A percentile compares a stretch with the other conserved stretches of the same genome.
phyloP scores from a whole-genome alignment of 2,797 vertebrate genomes.

The Eremophila alpestris region DNA sequence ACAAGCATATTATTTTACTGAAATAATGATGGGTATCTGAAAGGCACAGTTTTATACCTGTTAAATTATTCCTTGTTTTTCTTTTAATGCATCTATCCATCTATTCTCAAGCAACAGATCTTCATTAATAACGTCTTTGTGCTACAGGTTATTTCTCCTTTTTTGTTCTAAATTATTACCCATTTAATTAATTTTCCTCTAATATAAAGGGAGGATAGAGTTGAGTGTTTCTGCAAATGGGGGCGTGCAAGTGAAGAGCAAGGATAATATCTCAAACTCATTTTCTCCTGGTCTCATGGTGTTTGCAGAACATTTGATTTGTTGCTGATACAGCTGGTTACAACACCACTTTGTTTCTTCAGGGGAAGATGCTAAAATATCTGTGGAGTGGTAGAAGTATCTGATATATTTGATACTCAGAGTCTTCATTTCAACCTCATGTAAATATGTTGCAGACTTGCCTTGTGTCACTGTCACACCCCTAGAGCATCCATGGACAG shows the following conservation, averaged over 20 bases:
- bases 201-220: slow-evolving; percentile 38
- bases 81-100: background rate
- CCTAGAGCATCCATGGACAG: rapidly evolving
- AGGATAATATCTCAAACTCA: slow-evolving; percentile 14
- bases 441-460: background rate
- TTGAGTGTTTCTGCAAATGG: background rate
- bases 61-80: background rate
- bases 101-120: background rate
- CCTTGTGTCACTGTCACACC: background rate
- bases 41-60: background rate
- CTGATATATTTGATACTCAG: background rate
- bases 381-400: background rate
- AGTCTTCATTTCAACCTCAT: background rate
- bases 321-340: background rate
- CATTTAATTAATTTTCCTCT: slow-evolving; percentile 55
- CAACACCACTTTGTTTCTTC: background rate
- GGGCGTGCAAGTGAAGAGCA: background rate
- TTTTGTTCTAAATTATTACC: slow-evolving; percentile 24
- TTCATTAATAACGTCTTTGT: slow-evolving; percentile 1
- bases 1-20: background rate
- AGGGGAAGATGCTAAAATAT: background rate
- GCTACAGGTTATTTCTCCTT: background rate
- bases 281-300: background rate
- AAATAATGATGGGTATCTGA: background rate
- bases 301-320: background rate